phyloP scores from a whole-genome alignment of 2,888 invertebrate species.

The Conus canariensis region DNA sequence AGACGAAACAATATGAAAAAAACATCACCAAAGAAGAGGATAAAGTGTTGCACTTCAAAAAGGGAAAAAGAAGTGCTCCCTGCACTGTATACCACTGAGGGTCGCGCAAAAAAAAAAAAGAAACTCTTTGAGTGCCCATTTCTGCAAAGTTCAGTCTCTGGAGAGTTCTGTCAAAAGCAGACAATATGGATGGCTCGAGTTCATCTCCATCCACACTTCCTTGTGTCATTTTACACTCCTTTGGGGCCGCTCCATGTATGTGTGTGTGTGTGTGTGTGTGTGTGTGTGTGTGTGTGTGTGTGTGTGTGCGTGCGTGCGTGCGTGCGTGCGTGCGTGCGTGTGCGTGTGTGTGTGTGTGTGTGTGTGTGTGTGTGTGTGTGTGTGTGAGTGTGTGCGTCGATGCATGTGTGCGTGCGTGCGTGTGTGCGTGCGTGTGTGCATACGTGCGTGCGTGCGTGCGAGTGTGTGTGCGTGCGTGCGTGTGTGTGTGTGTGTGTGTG shows the following conservation, averaged over 20 bases:
- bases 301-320: neutral
- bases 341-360: neutral
- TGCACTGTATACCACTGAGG: too few relatives aligned
- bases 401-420: neutral
- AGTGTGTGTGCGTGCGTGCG: neutral
- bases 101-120: too few relatives aligned
- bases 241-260: neutral
- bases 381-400: neutral
- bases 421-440: neutral
- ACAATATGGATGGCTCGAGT: neutral
- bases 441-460: neutral
- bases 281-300: slow-evolving; percentile 10
- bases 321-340: neutral
- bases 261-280: neutral
- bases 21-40: too few relatives aligned
- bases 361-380: neutral
- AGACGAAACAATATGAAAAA: too few relatives aligned
- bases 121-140: too few relatives aligned
- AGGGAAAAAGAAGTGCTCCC: too few relatives aligned
- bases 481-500: neutral
- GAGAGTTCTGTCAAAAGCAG: neutral
- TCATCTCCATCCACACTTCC: too few relatives aligned
- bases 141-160: too few relatives aligned
- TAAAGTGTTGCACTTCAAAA: too few relatives aligned
- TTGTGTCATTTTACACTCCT: too few relatives aligned